Conservation (phyloP, 2,113 vertebrate species). For the Pteruthius melanotis region DNA sequence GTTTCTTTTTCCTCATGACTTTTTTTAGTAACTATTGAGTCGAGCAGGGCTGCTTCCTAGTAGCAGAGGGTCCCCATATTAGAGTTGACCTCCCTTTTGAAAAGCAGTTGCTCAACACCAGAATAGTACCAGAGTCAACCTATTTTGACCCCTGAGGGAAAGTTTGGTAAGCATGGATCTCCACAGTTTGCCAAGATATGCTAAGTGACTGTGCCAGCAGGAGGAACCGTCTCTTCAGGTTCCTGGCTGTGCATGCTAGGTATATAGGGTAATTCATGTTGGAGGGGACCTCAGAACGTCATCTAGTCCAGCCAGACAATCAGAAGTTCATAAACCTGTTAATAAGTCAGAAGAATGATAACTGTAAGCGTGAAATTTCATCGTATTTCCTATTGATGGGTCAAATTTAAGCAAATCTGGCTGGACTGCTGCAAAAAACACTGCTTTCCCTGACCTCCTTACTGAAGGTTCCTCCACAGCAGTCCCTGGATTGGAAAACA, state of each 20-base stretch:
- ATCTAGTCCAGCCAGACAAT: neutral
- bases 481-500: neutral
- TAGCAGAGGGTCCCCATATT: neutral
- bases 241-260: neutral
- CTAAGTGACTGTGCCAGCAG: neutral
- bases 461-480: neutral
- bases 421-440: neutral
- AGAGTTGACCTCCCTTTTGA: neutral
- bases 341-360: neutral
- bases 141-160: neutral
- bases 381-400: neutral
- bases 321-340: neutral
- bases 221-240: neutral
- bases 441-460: neutral
- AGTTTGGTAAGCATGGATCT: neutral
- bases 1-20: neutral
- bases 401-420: neutral
- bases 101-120: neutral
- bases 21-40: neutral
- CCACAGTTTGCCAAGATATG: neutral
- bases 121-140: neutral
- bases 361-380: neutral
- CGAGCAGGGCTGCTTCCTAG: accelerated
- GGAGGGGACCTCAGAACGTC: neutral
- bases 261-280: neutral